Evolutionary conservation across 1,140 invertebrate genomes (phyloP).

Genomic region (Lepidotrigona ventralis): DNA sequence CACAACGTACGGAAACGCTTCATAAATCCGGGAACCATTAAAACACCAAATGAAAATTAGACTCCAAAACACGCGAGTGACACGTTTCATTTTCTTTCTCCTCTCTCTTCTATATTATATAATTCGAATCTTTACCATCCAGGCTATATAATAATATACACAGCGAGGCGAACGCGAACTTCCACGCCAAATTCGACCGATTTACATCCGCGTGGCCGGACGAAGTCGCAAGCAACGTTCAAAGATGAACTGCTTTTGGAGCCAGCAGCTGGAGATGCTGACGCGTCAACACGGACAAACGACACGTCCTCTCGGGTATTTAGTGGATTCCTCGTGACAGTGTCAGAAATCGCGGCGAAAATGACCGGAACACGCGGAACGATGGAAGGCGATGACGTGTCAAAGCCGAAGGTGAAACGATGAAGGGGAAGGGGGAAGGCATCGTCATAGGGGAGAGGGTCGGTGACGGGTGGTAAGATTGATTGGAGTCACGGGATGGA

Average conservation of each 20-base stretch:
- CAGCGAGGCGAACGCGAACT: neutral
- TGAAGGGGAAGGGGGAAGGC: conserved; percentile 7
- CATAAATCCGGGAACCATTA: no score
- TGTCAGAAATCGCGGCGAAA: conserved; percentile 57
- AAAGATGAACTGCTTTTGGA: neutral
- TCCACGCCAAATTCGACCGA: neutral
- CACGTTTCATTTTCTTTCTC: no score
- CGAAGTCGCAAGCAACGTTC: neutral
- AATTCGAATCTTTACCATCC: no score
- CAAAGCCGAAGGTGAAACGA: conserved; percentile 52
- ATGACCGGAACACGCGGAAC: conserved; percentile 37
- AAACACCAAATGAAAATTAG: no score
- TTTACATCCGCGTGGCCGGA: neutral
- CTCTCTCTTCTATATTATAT: no score
- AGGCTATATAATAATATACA: neutral
- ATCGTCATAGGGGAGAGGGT: conserved; percentile 65
- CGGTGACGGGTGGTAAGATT: conserved; percentile 76
- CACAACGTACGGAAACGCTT: no score
- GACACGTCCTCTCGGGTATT: conserved; percentile 49
- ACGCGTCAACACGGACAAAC: conserved; percentile 44
- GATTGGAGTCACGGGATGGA: conserved; percentile 79
- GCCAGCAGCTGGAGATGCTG: neutral
- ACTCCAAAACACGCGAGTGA: no score
- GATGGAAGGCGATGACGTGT: conserved; percentile 49
- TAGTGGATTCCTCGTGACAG: conserved; percentile 44